These are phyloP conservation scores for Rhea americana DNA, from an alignment of 2,113 vertebrate species.

Conservation along the genomic window DNA sequence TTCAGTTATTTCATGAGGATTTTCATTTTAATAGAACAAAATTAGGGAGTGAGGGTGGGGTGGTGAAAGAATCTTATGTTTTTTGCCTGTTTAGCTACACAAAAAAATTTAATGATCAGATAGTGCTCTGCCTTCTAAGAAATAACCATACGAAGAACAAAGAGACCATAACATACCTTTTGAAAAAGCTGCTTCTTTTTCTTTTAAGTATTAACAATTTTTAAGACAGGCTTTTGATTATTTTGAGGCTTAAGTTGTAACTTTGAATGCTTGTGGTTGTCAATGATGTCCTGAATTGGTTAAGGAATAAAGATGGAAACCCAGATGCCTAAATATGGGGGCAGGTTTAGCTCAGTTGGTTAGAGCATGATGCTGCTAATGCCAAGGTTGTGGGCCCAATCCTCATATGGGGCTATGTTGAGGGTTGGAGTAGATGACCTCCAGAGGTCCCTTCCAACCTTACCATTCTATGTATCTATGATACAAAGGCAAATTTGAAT, in stretches of 20 bases:
- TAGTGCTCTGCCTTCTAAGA: neutral
- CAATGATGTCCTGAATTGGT: neutral
- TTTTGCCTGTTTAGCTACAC: neutral
- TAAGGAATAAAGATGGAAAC: neutral
- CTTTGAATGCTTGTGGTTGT: neutral
- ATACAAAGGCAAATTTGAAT: neutral
- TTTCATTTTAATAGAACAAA: neutral
- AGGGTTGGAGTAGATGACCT: too few species aligned
- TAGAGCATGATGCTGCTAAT: too few species aligned
- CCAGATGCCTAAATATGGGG: too few species aligned
- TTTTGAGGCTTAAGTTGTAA: neutral
- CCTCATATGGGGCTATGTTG: too few species aligned
- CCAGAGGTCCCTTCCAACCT: too few species aligned
- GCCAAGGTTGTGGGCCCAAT: too few species aligned
- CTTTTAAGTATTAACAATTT: neutral
- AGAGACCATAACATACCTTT: neutral
- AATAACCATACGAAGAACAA: neutral
- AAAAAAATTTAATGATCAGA: neutral
- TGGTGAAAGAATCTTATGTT: fast-evolving
- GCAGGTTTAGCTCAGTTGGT: too few species aligned
- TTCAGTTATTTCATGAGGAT: neutral
- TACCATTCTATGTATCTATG: too few species aligned
- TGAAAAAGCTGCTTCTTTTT: neutral
- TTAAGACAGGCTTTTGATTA: neutral
- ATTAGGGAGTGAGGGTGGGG: neutral